Evolutionary conservation across 2,797 vertebrate genomes (phyloP).

Genomic region (Leptoclinus maculatus): DNA sequence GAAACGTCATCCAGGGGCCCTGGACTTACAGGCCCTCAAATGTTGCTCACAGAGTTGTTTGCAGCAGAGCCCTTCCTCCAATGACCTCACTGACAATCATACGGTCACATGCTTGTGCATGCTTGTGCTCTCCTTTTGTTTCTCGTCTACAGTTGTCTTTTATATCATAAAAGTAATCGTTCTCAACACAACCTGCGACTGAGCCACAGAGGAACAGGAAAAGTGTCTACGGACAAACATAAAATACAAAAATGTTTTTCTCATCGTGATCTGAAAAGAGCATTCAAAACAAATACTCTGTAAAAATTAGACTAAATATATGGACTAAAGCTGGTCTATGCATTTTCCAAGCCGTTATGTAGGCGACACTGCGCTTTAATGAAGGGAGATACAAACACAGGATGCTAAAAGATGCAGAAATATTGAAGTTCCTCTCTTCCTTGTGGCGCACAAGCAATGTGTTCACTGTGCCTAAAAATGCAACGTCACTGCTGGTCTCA

Average conservation of each 20-base stretch:
- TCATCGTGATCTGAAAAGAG: background rate
- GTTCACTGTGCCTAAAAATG: too few species aligned
- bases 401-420: background rate
- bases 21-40: constrained; percentile 15
- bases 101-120: constrained; percentile 6
- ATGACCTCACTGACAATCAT: constrained; percentile 3
- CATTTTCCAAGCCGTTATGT: background rate
- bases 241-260: background rate
- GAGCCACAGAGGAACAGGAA: background rate
- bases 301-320: background rate
- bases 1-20: constrained; percentile 1
- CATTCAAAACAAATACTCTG: background rate
- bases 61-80: background rate
- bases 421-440: background rate
- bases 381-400: background rate
- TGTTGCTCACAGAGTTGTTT: constrained; percentile 25
- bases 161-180: background rate
- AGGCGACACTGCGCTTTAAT: background rate
- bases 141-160: too few species aligned
- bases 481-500: background rate
- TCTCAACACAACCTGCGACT: background rate
- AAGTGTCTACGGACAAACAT: background rate
- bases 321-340: background rate
- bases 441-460: background rate
- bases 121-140: too few species aligned